Evolutionary conservation across 2,113 vertebrate genomes (phyloP).

Genomic region (Neotoma lepida): DNA sequence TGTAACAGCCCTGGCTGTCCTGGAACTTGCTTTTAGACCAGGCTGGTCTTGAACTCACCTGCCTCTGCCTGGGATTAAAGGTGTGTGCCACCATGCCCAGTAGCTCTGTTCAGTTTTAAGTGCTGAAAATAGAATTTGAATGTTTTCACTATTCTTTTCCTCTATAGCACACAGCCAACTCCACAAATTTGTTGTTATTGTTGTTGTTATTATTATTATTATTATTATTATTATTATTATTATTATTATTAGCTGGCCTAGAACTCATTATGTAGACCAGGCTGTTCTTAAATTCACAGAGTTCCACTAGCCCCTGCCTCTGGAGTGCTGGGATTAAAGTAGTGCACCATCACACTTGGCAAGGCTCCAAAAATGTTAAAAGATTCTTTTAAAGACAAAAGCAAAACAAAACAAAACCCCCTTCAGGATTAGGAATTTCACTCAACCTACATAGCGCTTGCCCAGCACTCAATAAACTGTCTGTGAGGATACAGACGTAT

Average conservation of each 20-base stretch:
- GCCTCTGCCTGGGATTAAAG: not conserved
- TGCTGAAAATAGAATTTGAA: not conserved
- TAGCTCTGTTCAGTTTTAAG: not conserved
- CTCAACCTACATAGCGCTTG: too few species aligned
- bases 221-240: too few species aligned
- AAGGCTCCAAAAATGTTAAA: not conserved
- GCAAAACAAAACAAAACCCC: not conserved
- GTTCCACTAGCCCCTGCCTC: not conserved
- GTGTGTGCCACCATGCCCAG: not conserved
- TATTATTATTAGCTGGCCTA: not conserved
- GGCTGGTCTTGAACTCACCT: not conserved
- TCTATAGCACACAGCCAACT: not conserved
- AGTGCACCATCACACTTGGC: not conserved
- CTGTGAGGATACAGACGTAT: not conserved
- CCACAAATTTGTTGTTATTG: not conserved
- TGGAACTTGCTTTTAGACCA: not conserved
- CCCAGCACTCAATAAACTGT: not conserved
- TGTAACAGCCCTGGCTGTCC: not conserved
- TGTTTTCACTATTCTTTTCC: not conserved
- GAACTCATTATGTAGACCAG: not conserved
- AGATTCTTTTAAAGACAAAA: not conserved
- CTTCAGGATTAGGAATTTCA: not conserved
- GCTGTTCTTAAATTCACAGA: not conserved
- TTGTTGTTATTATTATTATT: not conserved
- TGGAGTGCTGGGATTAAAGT: not conserved